Base-by-base conservation (phyloP, 2,113 vertebrate genomes). In the Siniperca knerii region DNA sequence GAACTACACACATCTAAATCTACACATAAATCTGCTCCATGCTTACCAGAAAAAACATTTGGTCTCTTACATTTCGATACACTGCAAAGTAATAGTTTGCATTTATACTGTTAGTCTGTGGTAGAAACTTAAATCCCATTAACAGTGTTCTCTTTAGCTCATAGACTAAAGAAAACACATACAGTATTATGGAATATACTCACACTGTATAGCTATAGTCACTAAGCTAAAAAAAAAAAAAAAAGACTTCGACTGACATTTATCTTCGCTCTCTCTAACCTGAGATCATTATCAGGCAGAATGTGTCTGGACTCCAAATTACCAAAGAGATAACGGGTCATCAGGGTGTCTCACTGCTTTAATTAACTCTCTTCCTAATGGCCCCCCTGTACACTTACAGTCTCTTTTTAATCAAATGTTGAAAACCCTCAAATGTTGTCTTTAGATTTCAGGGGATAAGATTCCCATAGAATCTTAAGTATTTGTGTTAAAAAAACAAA, bases 241-340 rank as follows among this genome's bases (percentile, higher is more conserved):
- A 35, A 52, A 52, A 9, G 70, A 15, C n/a, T 35, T 55, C 2
- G 12, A 44, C 62, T 83, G 75, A 71, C 69, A 75, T 75, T 84
- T 75, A 67, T 85, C 79, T 79, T 50, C 4, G 40, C 77, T 50
- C 76, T 35, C 44, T 83, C 67, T 83, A 70, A 88, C 80, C 79
- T 66, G 75, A 64, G 74, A 46, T 93, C 73, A 79, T 76, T 78
- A 91, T 81, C 78, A 62, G 33, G 69, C 25, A 58, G 80, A 83
- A 60, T 81, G 75, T 74, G 75, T 85, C 86, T 86, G 54, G 77
- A 79, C 85, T 89, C 64, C 40, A 86, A 92, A 90, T 93, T 78
- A 82, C 75, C 42, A 21, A 13, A 44, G n/a, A 75, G 74, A 87
- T 78, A 84, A 82, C 35, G 16, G 83, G 80, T 84, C 87, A 78